A percentile compares a stretch with the other conserved stretches of the same genome.
Conservation (phyloP, 92 coral and sea anemone genomes). For the Phenganax stokvisi region DNA sequence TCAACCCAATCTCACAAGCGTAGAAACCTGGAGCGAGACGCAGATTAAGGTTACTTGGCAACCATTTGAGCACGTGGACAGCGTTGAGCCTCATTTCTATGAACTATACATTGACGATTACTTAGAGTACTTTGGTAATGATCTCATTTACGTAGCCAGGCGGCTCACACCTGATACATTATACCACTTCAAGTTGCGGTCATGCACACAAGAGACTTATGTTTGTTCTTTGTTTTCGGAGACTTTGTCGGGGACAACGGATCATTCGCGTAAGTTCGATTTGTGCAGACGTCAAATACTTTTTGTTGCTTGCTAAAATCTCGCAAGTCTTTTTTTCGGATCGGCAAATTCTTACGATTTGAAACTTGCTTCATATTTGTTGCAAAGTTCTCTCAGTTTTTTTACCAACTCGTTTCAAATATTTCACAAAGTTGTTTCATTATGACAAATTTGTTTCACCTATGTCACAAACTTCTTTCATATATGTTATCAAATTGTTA, state of each 20-base stretch:
- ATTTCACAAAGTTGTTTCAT: too few species aligned
- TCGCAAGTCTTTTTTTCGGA: too few species aligned
- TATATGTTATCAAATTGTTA: too few species aligned
- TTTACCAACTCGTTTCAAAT: too few species aligned
- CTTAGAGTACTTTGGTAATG: constrained; percentile 90
- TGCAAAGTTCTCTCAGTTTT: too few species aligned
- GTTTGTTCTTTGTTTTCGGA: constrained; percentile 72
- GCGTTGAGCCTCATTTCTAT: constrained; percentile 53
- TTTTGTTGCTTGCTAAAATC: too few species aligned
- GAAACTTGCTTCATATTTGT: too few species aligned
- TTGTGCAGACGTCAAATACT: not conserved
- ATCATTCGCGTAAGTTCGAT: constrained; percentile 57
- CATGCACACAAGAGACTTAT: constrained; percentile 76
- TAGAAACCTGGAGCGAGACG: constrained; percentile 75
- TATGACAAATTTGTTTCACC: too few species aligned
- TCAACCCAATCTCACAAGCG: constrained; percentile 53
- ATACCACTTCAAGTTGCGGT: constrained; percentile 86
- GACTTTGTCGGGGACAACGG: constrained; percentile 61
- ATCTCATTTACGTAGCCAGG: constrained; percentile 83
- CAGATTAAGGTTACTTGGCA: constrained; percentile 91
- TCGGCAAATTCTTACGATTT: too few species aligned
- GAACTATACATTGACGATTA: constrained; percentile 84
- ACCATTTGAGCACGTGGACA: constrained; percentile 12
- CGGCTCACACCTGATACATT: constrained; percentile 77
- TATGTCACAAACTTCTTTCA: too few species aligned